Conservation (phyloP, 1,140 invertebrate species). For the Neodiprion lecontei region DNA sequence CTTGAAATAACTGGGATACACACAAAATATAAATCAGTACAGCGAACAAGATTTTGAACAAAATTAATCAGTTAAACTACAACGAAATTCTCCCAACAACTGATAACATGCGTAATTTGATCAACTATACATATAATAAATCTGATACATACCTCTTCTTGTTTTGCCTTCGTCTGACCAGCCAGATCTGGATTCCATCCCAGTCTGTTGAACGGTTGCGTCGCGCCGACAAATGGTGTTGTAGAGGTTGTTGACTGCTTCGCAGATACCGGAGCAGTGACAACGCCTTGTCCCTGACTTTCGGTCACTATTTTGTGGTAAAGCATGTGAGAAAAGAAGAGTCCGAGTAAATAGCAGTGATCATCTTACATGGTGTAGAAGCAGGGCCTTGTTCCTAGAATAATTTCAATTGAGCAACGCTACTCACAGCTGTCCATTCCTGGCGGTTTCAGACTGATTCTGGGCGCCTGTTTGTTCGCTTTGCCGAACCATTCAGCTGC, state of each 20-base stretch:
- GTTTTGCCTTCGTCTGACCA: slow-evolving; percentile 64
- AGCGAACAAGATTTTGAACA: background rate
- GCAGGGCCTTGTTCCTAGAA: slow-evolving; percentile 12
- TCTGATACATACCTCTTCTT: slow-evolving; percentile 64
- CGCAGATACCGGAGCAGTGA: slow-evolving; percentile 44
- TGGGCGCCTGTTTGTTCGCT: slow-evolving; percentile 67
- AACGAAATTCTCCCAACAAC: background rate
- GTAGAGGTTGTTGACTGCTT: slow-evolving; percentile 52
- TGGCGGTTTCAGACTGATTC: slow-evolving; percentile 81
- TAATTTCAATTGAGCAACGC: slow-evolving; percentile 20
- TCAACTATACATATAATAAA: background rate
- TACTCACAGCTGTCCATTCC: slow-evolving; percentile 87
- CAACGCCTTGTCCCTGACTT: slow-evolving; percentile 59
- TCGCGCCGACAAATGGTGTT: slow-evolving; percentile 51
- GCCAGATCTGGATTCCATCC: slow-evolving; percentile 64
- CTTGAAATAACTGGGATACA: background rate
- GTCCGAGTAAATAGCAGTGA: slow-evolving; percentile 28
- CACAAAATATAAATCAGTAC: background rate
- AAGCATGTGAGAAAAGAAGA: slow-evolving; percentile 30
- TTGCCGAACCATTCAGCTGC: slow-evolving; percentile 80
- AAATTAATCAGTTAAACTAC: background rate
- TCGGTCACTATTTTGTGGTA: slow-evolving; percentile 58
- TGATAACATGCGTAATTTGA: background rate
- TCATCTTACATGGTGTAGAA: background rate
- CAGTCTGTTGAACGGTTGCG: slow-evolving; percentile 59